Conservation (phyloP, 2,888 invertebrate species). For the Cantharis rustica region DNA sequence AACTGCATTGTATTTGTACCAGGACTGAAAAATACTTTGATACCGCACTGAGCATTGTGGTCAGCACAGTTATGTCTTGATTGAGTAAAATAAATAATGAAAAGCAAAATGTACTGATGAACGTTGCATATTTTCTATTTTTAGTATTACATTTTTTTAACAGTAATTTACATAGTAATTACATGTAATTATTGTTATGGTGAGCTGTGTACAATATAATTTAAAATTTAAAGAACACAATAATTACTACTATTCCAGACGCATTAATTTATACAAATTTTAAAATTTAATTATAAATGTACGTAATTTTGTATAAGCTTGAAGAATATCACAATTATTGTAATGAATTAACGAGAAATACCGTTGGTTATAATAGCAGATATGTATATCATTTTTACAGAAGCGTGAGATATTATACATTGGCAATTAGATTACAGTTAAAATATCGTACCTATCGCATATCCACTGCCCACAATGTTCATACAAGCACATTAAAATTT, state of each 20-base stretch:
- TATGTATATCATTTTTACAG: slow-evolving; percentile 20
- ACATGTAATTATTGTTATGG: neutral
- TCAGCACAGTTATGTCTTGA: too few relatives aligned
- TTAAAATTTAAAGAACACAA: neutral
- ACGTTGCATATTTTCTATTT: neutral
- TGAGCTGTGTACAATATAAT: neutral
- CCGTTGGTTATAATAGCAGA: slow-evolving; percentile 23
- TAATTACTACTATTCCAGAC: neutral
- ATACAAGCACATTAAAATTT: neutral
- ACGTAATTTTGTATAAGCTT: neutral
- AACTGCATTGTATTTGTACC: too few relatives aligned
- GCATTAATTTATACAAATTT: neutral
- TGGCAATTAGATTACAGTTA: slow-evolving; percentile 9
- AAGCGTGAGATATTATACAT: slow-evolving; percentile 18
- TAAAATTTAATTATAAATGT: neutral
- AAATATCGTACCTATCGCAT: slow-evolving; percentile 4
- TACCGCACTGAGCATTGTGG: too few relatives aligned
- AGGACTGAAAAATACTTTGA: too few relatives aligned
- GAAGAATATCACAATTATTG: neutral
- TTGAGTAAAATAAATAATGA: neutral
- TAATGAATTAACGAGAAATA: neutral
- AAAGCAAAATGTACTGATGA: neutral
- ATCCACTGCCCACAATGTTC: neutral
- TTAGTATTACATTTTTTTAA: neutral
- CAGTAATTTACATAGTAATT: neutral